Evolutionary conservation across 2,888 invertebrate genomes (phyloP).

Genomic region (Villa cingulata): DNA sequence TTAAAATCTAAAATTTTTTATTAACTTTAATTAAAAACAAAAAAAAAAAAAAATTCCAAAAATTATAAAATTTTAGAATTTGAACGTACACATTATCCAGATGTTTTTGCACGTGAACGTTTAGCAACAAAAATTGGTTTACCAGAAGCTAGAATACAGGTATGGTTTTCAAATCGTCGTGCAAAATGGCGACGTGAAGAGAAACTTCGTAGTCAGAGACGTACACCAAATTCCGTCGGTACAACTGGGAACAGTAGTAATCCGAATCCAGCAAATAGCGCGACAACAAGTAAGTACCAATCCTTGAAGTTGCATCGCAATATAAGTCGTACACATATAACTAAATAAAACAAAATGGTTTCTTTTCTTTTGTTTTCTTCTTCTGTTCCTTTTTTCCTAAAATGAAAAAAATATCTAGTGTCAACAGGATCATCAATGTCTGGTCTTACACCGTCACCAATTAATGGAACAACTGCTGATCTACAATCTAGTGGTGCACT

Average conservation of each 20-base stretch:
- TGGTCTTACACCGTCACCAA: slow-evolving; percentile 16
- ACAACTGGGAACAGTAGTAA: slow-evolving; percentile 15
- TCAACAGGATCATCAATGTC: slow-evolving; percentile 12
- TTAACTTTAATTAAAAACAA: background rate
- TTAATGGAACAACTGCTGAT: slow-evolving; percentile 12
- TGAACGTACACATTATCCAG: slow-evolving; percentile 93
- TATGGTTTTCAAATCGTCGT: slow-evolving; percentile 98
- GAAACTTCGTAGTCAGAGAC: slow-evolving; percentile 85
- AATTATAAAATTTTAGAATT: slow-evolving; percentile 53
- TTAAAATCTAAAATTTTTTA: background rate
- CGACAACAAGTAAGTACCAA: slow-evolving; percentile 35
- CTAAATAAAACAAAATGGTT: too few relatives aligned
- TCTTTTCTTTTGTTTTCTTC: background rate
- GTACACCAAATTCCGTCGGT: slow-evolving; percentile 36
- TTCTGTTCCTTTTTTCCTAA: background rate
- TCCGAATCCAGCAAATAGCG: slow-evolving; percentile 28
- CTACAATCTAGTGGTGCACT: slow-evolving; percentile 6
- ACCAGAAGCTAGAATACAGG: slow-evolving; percentile 99
- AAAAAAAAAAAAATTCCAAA: too few relatives aligned
- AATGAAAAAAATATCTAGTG: background rate
- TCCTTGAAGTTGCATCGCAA: too few relatives aligned
- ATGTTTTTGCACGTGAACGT: slow-evolving; percentile 91
- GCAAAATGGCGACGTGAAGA: slow-evolving; percentile 99
- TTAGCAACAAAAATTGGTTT: slow-evolving; percentile 95
- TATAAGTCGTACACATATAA: too few relatives aligned